phyloP scores from a whole-genome alignment of 2,888 invertebrate genomes.

The Calliphora vomitoria region DNA sequence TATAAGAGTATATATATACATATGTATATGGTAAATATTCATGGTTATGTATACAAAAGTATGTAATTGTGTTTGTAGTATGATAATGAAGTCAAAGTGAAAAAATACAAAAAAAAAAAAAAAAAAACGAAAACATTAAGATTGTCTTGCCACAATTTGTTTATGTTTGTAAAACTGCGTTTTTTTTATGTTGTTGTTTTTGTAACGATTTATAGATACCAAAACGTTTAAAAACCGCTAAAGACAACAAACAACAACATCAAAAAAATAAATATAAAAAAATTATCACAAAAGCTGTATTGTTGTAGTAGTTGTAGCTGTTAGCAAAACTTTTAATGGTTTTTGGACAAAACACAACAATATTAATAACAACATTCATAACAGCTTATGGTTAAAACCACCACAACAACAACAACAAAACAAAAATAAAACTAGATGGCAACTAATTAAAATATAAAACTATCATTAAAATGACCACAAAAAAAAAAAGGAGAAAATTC shows the following conservation, averaged over 20 bases:
- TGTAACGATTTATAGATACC: slow-evolving; percentile 36
- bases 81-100: slow-evolving; percentile 60
- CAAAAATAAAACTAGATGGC: slow-evolving; percentile 18
- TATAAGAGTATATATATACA: not conserved
- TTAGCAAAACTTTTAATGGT: slow-evolving; percentile 44
- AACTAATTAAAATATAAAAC: slow-evolving; percentile 66
- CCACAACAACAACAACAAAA: slow-evolving; percentile 5
- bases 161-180: slow-evolving; percentile 28
- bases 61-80: slow-evolving; percentile 36
- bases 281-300: slow-evolving; percentile 11
- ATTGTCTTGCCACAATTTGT: slow-evolving; percentile 43
- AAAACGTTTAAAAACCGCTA: slow-evolving; percentile 35
- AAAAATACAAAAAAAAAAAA: slow-evolving; percentile 17
- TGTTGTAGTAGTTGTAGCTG: slow-evolving; percentile 32
- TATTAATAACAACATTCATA: slow-evolving; percentile 55
- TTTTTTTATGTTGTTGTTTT: slow-evolving; percentile 22
- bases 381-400: slow-evolving; percentile 25
- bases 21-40: not conserved
- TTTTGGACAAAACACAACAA: slow-evolving; percentile 45
- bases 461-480: slow-evolving; percentile 48
- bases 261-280: not conserved
- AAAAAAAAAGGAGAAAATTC: slow-evolving; percentile 55
- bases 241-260: slow-evolving; percentile 25
- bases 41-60: not conserved
- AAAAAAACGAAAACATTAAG: slow-evolving; percentile 6